A percentile compares a stretch with the other conserved stretches of the same genome.
phyloP scores from a whole-genome alignment of 92 coral and sea anemone genomes.

The Epizoanthus rinbou region DNA sequence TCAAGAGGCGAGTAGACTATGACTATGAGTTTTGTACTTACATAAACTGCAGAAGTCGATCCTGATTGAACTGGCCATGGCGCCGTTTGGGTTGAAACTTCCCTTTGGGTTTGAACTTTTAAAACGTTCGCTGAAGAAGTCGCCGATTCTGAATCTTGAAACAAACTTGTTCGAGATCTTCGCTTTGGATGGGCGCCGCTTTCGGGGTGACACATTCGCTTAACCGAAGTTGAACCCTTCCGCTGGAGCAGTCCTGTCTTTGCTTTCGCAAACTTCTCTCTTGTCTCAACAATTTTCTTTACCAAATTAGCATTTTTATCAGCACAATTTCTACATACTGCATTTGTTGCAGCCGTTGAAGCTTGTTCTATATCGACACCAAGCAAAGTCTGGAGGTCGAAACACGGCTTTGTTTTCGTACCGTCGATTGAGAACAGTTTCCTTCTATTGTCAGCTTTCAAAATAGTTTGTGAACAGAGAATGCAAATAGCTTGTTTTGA shows the following conservation, averaged over 20 bases:
- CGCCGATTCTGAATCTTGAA: background rate
- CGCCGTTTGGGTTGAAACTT: too few species aligned
- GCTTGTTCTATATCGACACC: background rate
- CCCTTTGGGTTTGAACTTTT: too few species aligned
- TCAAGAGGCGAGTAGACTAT: background rate
- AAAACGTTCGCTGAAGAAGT: too few species aligned
- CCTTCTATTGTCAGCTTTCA: slow-evolving; percentile 4
- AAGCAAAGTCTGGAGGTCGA: background rate
- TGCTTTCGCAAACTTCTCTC: slow-evolving; percentile 26
- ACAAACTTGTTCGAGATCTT: background rate
- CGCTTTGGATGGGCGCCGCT: background rate
- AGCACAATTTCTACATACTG: slow-evolving; percentile 42
- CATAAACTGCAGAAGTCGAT: background rate
- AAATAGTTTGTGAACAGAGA: background rate
- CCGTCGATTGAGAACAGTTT: slow-evolving; percentile 1
- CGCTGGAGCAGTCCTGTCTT: slow-evolving; percentile 28
- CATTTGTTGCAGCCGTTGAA: slow-evolving; percentile 8
- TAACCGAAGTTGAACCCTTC: slow-evolving; percentile 26
- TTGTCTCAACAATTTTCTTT: slow-evolving; percentile 20
- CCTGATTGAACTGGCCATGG: background rate
- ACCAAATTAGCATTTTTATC: slow-evolving; percentile 38
- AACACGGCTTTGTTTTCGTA: slow-evolving; percentile 8
- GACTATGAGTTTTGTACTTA: background rate
- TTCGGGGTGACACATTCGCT: slow-evolving; percentile 3
- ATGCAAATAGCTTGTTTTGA: slow-evolving; percentile 6